These are phyloP conservation scores for Oryctes rhinoceros DNA, from an alignment of 1,140 invertebrate species.

Conservation along the genomic window DNA sequence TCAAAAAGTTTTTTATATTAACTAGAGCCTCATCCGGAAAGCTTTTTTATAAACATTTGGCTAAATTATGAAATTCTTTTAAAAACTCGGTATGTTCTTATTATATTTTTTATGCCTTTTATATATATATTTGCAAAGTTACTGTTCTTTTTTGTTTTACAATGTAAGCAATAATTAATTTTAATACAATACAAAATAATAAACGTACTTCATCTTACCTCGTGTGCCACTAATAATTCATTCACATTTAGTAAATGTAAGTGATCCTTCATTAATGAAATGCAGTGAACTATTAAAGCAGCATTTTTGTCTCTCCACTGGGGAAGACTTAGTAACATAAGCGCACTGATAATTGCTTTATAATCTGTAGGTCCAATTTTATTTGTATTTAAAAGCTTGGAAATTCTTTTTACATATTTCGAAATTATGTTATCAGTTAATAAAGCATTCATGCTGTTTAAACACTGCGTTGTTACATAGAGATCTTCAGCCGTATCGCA, in stretches of 20 bases:
- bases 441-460: slow-evolving; percentile 51
- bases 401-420: slow-evolving; percentile 51
- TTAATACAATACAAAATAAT: no score
- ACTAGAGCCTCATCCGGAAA: no score
- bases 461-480: slow-evolving; percentile 51
- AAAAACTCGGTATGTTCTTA: no score
- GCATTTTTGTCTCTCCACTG: slow-evolving; percentile 52
- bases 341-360: slow-evolving; percentile 50
- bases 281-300: slow-evolving; percentile 48
- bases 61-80: no score
- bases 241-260: slow-evolving; percentile 49
- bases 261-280: slow-evolving; percentile 51
- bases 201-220: slow-evolving; percentile 47
- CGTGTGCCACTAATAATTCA: slow-evolving; percentile 50
- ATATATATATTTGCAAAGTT: no score
- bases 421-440: slow-evolving; percentile 51
- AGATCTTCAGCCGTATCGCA: slow-evolving; percentile 49
- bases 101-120: no score
- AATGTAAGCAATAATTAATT: no score
- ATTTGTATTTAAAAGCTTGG: slow-evolving; percentile 47
- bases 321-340: slow-evolving; percentile 53
- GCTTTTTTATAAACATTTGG: no score
- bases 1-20: no score
- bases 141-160: no score
- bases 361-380: slow-evolving; percentile 46